phyloP scores from a whole-genome alignment of 1,140 invertebrate genomes.

The Drosophila busckii region DNA sequence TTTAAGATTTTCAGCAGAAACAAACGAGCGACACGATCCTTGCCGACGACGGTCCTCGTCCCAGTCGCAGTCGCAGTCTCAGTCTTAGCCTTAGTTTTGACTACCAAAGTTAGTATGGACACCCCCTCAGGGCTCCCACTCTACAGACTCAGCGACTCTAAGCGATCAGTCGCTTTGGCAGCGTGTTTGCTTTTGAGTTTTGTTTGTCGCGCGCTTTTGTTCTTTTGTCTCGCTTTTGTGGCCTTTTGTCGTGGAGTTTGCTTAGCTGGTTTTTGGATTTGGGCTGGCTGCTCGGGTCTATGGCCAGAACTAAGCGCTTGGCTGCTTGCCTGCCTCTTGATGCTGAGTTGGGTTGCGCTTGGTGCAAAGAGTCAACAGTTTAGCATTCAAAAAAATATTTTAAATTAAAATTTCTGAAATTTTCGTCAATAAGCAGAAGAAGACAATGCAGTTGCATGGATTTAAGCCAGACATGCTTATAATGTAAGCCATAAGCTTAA shows the following conservation, averaged over 20 bases:
- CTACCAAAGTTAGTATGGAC: neutral
- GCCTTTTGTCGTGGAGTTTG: conserved; percentile 66
- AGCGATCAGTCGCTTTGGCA: conserved; percentile 2
- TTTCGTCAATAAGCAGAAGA: conserved; percentile 68
- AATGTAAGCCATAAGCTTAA: conserved; percentile 22
- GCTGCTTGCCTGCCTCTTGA: conserved; percentile 10
- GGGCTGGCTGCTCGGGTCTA: conserved; percentile 13
- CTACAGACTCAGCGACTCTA: conserved; percentile 8
- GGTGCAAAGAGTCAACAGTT: conserved; percentile 76
- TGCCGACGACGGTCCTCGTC: conserved; percentile 56
- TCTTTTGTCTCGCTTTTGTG: too few species aligned
- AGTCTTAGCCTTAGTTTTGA: conserved; percentile 9
- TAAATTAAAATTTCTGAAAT: conserved; percentile 79
- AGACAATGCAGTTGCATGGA: conserved; percentile 52
- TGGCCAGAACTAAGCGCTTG: conserved; percentile 16
- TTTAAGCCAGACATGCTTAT: conserved; percentile 17
- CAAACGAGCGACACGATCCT: conserved; percentile 79
- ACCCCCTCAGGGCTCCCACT: neutral
- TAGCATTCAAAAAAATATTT: conserved; percentile 79
- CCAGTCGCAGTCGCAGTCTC: conserved; percentile 29
- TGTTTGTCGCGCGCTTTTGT: conserved; percentile 75
- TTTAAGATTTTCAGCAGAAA: conserved; percentile 79
- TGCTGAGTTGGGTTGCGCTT: conserved; percentile 15
- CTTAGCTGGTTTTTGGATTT: conserved; percentile 59
- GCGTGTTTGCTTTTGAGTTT: conserved; percentile 64